Evolutionary conservation across 2,888 invertebrate species (phyloP), one percentile per base, ranked within the genome.

Genomic region (Oscheius sp.): DNA sequence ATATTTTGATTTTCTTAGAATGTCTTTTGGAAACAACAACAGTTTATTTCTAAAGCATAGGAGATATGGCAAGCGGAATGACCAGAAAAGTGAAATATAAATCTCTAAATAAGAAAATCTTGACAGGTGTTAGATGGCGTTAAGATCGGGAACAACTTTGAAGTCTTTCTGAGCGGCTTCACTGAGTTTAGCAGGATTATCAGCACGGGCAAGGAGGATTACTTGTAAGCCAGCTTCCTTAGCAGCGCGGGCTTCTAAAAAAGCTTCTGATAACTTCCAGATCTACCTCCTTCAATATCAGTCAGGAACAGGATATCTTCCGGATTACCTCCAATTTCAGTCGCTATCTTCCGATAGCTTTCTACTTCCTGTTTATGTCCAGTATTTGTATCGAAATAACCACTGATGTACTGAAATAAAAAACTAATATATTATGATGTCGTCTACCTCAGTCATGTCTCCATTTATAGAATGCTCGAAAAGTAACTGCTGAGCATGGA

Each of bases 401-500:
- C 92, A 54, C 90, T 90, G 68, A 96, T 88, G 67, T 88, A 86
- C 91, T 91, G 81, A 49, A 86, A 80, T 68, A 45, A 66, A n/a
- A 8, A 50, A 26, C 8, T 28, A 32, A 50, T 22, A 14, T 12
- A 26, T 9, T 30, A 2, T 22, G 4, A 22, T 6, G 12, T 17
- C 5, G 12, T 6, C 2, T 83, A 91, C 90, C 79, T 89, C 87
- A 12, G 91, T 88, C 73, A 95, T 86, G 87, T 95, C 91, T 0
- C 95, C 95, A 49, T 90, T 89, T 20, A 89, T 87, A 2, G 93
- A 91, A 86, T 93, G 89, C 0, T 89, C 89, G 86, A 95, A 94
- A 2, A 95, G 89, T 9, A 95, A 89, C 86, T 93, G 92, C 87
- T 96, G 96, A 14, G 95, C 93, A 81, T 92, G 91, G 0, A 93